Evolutionary conservation across 2,888 invertebrate species (phyloP).

Genomic region (Ephialtes manifestator): DNA sequence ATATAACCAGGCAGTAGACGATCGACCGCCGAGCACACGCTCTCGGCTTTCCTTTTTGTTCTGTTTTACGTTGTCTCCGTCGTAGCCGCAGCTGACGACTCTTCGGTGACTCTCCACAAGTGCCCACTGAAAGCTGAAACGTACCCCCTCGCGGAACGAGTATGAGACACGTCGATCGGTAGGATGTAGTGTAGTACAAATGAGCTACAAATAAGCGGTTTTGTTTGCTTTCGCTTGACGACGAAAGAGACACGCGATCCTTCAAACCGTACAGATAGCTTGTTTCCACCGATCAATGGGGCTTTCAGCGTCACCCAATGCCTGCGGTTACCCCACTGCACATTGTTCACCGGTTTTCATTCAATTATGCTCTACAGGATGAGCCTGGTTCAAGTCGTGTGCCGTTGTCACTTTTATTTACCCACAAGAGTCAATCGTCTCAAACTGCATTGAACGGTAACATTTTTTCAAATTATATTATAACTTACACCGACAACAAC

Average conservation of each 20-base stretch:
- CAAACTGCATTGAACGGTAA: not conserved
- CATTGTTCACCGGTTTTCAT: constrained; percentile 49
- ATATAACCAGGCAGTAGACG: constrained; percentile 16
- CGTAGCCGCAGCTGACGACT: constrained; percentile 18
- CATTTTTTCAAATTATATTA: not conserved
- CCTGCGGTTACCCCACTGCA: constrained; percentile 53
- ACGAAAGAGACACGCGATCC: constrained; percentile 50
- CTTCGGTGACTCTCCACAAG: constrained; percentile 58
- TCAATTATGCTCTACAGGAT: constrained; percentile 21
- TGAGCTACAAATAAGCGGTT: constrained; percentile 61
- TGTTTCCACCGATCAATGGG: constrained; percentile 28
- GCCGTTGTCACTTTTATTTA: constrained; percentile 3
- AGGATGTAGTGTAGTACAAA: constrained; percentile 49
- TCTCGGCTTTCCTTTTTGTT: constrained; percentile 34
- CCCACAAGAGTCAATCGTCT: not conserved
- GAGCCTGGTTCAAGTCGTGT: not conserved
- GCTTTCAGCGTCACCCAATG: constrained; percentile 31
- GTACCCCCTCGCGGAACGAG: constrained; percentile 1
- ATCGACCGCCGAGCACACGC: constrained; percentile 36
- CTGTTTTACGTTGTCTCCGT: constrained; percentile 21
- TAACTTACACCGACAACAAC: no score
- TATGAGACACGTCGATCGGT: constrained; percentile 34
- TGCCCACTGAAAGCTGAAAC: constrained; percentile 62
- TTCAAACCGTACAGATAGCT: constrained; percentile 39
- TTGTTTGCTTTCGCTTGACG: constrained; percentile 54